Conservation (phyloP, 2,797 vertebrate genomes). For the Sarcoramphus papa region DNA sequence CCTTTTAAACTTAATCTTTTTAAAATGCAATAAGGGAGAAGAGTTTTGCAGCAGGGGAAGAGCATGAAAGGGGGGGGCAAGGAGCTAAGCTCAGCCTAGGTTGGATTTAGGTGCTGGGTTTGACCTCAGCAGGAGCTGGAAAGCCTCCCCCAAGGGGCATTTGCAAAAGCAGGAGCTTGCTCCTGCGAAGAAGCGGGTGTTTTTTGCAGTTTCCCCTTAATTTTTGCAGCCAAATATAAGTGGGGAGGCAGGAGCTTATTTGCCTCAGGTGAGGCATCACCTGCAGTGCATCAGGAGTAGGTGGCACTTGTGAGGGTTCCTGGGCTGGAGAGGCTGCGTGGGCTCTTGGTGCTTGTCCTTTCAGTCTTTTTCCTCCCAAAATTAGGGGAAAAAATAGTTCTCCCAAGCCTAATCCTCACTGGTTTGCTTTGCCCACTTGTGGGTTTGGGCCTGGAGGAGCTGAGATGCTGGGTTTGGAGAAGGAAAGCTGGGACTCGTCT, state of each 20-base stretch:
- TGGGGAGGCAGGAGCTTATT: neutral
- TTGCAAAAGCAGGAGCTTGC: no score
- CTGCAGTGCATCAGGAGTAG: neutral
- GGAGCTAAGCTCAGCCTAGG: neutral
- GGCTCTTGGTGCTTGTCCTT: neutral
- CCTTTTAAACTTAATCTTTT: neutral
- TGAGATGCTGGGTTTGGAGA: neutral
- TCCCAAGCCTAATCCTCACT: accelerated
- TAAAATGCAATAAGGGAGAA: no score
- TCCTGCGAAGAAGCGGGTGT: no score
- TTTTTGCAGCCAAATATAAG: neutral
- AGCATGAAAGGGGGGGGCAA: accelerated
- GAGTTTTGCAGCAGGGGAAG: neutral
- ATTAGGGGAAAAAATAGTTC: accelerated
- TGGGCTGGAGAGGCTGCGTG: accelerated
- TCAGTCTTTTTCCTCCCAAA: accelerated
- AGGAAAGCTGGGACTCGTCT: neutral
- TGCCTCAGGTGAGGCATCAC: neutral
- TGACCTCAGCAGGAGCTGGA: neutral
- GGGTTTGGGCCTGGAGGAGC: accelerated
- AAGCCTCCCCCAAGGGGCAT: neutral
- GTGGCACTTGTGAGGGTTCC: accelerated
- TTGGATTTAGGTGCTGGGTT: neutral
- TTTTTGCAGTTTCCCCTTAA: neutral
- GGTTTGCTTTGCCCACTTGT: neutral